These are phyloP conservation scores for Deilephila porcellus DNA, from an alignment of 2,888 invertebrate genomes.

Conservation along the genomic window DNA sequence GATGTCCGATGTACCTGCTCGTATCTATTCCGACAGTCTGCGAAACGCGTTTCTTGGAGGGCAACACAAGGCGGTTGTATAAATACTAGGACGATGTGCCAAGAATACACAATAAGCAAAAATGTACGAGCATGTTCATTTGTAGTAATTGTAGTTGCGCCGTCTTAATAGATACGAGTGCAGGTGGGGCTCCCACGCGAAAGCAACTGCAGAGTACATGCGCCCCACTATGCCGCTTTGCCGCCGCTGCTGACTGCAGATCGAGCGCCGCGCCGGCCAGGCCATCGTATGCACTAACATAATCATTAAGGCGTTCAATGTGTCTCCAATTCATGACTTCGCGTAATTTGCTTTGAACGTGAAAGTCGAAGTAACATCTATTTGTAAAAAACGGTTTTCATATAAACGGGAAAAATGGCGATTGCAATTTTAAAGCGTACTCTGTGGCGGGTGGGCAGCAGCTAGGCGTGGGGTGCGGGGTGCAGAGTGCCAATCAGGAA, in stretches of 20 bases:
- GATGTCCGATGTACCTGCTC: conserved; percentile 3
- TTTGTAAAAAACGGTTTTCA: neutral
- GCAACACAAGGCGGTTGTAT: conserved; percentile 3
- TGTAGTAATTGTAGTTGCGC: conserved; percentile 54
- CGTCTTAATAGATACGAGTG: conserved; percentile 46
- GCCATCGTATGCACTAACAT: neutral
- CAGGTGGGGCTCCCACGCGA: conserved; percentile 64
- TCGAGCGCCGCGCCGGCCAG: neutral
- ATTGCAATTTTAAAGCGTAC: neutral
- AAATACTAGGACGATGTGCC: conserved; percentile 30
- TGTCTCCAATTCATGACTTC: neutral
- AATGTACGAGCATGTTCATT: conserved; percentile 57
- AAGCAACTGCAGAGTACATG: conserved; percentile 48
- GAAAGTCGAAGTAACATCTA: neutral
- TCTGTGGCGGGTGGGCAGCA: neutral
- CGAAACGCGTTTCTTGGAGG: neutral
- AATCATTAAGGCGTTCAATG: neutral
- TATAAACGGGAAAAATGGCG: neutral
- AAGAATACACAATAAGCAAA: conserved; percentile 56
- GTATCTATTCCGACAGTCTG: neutral
- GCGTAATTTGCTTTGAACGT: neutral
- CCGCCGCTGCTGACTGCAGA: neutral
- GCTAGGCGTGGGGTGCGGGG: neutral
- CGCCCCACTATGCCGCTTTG: neutral
- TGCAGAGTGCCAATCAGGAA: neutral